phyloP scores from a whole-genome alignment of 1,140 invertebrate species.

The Calephelis nemesis region DNA sequence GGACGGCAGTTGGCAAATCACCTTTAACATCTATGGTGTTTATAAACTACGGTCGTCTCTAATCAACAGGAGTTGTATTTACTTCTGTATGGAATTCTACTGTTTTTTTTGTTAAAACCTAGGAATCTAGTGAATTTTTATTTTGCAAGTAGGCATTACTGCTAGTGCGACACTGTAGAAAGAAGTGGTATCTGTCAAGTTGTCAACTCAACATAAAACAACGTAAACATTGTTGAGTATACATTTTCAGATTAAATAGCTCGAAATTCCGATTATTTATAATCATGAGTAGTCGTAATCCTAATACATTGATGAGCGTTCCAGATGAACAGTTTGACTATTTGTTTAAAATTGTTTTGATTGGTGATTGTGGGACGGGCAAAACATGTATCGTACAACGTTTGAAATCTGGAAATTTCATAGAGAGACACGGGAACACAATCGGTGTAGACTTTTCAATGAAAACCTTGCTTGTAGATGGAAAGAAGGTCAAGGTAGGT shows the following conservation, averaged over 20 bases:
- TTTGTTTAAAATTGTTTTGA: conserved; percentile 91
- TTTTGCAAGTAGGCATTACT: too few relatives aligned
- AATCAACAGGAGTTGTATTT: too few relatives aligned
- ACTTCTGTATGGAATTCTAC: too few relatives aligned
- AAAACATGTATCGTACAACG: conserved; percentile 94
- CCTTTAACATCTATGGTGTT: too few relatives aligned
- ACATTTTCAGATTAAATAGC: conserved; percentile 36
- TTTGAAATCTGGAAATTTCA: conserved; percentile 95
- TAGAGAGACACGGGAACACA: conserved; percentile 95
- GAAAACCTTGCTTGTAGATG: conserved; percentile 95
- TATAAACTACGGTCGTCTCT: too few relatives aligned
- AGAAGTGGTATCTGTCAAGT: too few relatives aligned
- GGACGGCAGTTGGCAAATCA: too few relatives aligned
- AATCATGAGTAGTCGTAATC: conserved; percentile 76
- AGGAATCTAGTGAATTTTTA: too few relatives aligned
- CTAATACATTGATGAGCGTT: conserved; percentile 80
- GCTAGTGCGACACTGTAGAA: too few relatives aligned
- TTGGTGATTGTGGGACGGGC: conserved; percentile 91
- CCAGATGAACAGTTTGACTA: conserved; percentile 88
- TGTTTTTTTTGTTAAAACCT: too few relatives aligned
- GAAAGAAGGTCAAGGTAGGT: conserved; percentile 94
- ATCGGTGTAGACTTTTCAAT: conserved; percentile 98
- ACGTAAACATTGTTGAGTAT: conserved; percentile 52
- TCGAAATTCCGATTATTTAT: conserved; percentile 38
- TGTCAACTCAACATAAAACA: conserved; percentile 17